Evolutionary conservation across 2,113 vertebrate genomes (phyloP).

Genomic region (Scomber scombrus): DNA sequence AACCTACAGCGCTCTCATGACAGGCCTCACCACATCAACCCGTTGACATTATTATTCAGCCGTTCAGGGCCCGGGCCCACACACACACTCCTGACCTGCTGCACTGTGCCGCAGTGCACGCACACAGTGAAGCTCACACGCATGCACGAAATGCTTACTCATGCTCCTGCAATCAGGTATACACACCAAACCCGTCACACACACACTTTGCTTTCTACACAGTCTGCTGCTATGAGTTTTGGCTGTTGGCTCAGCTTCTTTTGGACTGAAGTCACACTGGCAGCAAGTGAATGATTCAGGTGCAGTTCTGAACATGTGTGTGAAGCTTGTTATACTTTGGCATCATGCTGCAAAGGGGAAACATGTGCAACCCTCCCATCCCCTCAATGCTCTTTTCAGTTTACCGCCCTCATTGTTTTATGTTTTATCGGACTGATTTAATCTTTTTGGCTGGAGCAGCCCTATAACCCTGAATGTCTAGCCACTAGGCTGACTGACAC

Average conservation of each 20-base stretch:
- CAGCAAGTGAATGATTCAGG: not conserved
- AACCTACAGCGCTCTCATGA: slow-evolving; percentile 69
- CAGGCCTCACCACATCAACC: slow-evolving; percentile 72
- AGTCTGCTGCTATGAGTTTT: slow-evolving; percentile 47
- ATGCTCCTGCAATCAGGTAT: slow-evolving; percentile 47
- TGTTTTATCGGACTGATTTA: not conserved
- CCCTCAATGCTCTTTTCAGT: not conserved
- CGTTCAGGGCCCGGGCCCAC: slow-evolving; percentile 50
- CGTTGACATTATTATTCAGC: slow-evolving; percentile 66
- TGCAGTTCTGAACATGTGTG: not conserved
- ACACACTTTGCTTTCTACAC: not conserved
- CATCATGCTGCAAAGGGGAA: slow-evolving; percentile 14
- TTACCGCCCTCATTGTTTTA: slow-evolving; percentile 27
- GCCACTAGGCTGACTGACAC: no score
- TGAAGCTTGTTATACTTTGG: slow-evolving; percentile 2
- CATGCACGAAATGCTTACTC: slow-evolving; percentile 37
- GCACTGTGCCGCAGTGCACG: slow-evolving; percentile 23
- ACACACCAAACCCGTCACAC: slow-evolving; percentile 22
- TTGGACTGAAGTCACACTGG: slow-evolving; percentile 35
- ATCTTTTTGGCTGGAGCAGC: no score
- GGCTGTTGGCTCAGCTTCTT: slow-evolving; percentile 38
- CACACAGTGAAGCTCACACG: not conserved
- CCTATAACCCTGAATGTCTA: no score
- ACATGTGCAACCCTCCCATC: slow-evolving; percentile 15
- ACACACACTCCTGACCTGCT: slow-evolving; percentile 68